phyloP scores from a whole-genome alignment of 2,797 vertebrate species.

The Poeciliopsis paucimaculata region DNA sequence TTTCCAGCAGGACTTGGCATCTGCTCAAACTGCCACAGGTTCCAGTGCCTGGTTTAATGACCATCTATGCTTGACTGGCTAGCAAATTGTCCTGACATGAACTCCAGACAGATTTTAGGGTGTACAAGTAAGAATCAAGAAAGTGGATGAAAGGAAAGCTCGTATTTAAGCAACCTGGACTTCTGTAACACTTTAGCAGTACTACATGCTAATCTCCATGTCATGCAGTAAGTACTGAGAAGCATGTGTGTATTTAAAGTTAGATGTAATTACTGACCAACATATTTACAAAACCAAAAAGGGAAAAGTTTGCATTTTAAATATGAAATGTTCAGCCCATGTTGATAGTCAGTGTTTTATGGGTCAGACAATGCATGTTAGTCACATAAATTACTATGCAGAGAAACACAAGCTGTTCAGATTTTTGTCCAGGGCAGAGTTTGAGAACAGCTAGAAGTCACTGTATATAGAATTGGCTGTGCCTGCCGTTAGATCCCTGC shows the following conservation, averaged over 20 bases:
- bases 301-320: background rate
- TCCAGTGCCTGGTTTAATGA: background rate
- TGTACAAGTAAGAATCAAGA: background rate
- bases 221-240: background rate
- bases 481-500: background rate
- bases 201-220: background rate
- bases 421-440: background rate
- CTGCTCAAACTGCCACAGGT: background rate
- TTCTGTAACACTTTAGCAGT: background rate
- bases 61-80: background rate
- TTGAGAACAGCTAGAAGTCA: background rate
- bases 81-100: background rate
- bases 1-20: background rate
- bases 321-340: background rate
- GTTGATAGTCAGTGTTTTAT: background rate
- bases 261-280: background rate
- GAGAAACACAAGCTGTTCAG: background rate
- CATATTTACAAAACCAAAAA: background rate
- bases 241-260: background rate
- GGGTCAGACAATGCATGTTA: background rate
- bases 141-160: background rate
- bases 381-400: background rate
- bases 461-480: background rate
- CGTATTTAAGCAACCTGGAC: background rate
- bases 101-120: background rate